These are phyloP conservation scores for Vanessa cardui DNA, from an alignment of 2,888 invertebrate genomes.

Conservation along the genomic window DNA sequence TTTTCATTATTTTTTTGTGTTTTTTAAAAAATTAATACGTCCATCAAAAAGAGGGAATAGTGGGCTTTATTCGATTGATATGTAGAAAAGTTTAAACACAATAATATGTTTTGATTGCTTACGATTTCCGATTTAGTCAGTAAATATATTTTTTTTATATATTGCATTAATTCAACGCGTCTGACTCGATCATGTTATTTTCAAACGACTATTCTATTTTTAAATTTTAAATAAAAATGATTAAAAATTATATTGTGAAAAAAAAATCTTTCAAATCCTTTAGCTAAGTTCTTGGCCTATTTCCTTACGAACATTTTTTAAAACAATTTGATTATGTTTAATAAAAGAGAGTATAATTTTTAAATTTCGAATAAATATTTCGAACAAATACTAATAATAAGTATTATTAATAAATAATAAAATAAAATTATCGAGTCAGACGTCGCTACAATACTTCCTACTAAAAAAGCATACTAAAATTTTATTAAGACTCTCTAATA, in stretches of 20 bases:
- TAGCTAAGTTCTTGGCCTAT: too few relatives aligned
- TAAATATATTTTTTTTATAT: constrained; percentile 25
- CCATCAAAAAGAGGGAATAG: constrained; percentile 44
- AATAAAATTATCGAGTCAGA: constrained; percentile 51
- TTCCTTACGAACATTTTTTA: too few relatives aligned
- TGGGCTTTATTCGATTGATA: constrained; percentile 62
- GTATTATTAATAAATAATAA: neutral
- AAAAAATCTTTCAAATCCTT: too few relatives aligned
- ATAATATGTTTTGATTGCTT: constrained; percentile 63
- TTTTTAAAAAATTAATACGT: constrained; percentile 38
- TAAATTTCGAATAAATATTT: too few relatives aligned
- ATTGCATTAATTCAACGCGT: constrained; percentile 14
- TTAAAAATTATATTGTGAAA: too few relatives aligned
- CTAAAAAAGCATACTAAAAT: constrained; percentile 56
- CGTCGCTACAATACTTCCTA: constrained; percentile 32
- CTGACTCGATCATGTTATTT: constrained; percentile 32
- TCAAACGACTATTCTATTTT: neutral
- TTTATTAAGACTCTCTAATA: constrained; percentile 44
- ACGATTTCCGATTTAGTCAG: constrained; percentile 40
- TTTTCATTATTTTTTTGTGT: constrained; percentile 11
- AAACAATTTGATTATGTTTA: too few relatives aligned
- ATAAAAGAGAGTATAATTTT: too few relatives aligned
- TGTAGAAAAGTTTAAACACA: constrained; percentile 63
- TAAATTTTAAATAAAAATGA: too few relatives aligned
- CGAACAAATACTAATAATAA: neutral